Base-by-base conservation (phyloP, 1,140 invertebrate species). In the Eupristina koningsbergeri region DNA sequence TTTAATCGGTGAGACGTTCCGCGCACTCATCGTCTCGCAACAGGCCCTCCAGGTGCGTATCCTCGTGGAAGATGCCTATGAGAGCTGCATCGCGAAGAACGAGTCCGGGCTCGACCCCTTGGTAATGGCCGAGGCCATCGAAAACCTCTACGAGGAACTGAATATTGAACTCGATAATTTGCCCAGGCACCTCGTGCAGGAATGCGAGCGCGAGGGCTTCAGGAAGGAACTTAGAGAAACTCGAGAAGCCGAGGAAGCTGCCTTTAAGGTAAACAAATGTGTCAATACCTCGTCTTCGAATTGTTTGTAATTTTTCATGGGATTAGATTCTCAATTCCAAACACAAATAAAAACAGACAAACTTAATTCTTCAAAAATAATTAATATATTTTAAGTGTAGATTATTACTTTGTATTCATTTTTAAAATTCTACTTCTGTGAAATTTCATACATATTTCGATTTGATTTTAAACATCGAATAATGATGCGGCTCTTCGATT, bases 11-110 rank as follows among this genome's bases (percentile, higher is more conserved):
- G 90, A 91, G 7, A 86, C 92, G 71, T 93, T 94, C 64, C 89
- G 91, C 29, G 88, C 89, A 19, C 85, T 93, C 41, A 90, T 95
- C 3, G 93, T 94, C 45, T 94, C 94, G 79, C 93, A 93, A 26
- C 91, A 92, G 17, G 93, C 94, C 17, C 88, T 95, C 13, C 93
- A 93, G 84, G 86, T 95, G 73, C 92, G 93, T 86, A 93, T 95
- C 73, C 94, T 94, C 86, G 91, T 95, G 34, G 94, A 95, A 87
- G 94, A 94, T 79, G 93, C 95, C 19, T 96, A 95, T 87, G 94
- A 95, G 87, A 93, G 92, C 84, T 91, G 94, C 58, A 92, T 95
- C 81, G 94, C 89, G 78, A 91, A 91, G 85, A 95, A 93, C 88
- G 94, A 94, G 86, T 93, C 87, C 83, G 91, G 93, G 83, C 91